Base-by-base conservation (phyloP, 2,888 invertebrate species). In the Polyploca ridens region DNA sequence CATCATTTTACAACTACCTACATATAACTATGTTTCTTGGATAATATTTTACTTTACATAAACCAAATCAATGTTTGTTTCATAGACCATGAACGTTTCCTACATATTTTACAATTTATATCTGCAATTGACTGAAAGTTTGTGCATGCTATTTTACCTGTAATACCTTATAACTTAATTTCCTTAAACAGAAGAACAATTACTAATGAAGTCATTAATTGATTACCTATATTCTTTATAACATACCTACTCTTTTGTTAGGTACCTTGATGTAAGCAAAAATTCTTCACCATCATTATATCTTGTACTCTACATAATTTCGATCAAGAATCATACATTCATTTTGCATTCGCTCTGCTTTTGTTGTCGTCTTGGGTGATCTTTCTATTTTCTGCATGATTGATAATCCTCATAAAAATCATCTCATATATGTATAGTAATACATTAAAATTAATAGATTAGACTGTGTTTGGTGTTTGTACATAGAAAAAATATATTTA, bases 331-430 rank as follows among this genome's bases (percentile, higher is more conserved):
- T 46, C 5, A 5, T 3, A 5, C 69, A 41, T 72, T 77, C 81
- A 83, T 81, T 76, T 76, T 80, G 83, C 76, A 77, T 69, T 83
- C 78, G 81, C 77, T 78, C 78, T 74, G 91, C 90, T 90, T 91
- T 90, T 75, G 73, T 75, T 87, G 86, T 90, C 81, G 81, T 85
- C 69, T 66, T 74, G 80, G 79, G 81, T 83, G 77, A 79, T 71
- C 68, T 69, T 63, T 72, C 70, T 67, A 72, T 78, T 77, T 72
- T 54, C 3, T 78, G 88, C 86, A 85, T 84, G 87, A 77, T 77
- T 77, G 65, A 69, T 71, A 35, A 38, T 49, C 54, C 66, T 69
- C 67, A 62, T 41, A 63, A 62, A 68, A 60, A 16, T 65, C 61
- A 35, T 58, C 60, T 63, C 49, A 64, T 66, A 63, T 70, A 72